Evolutionary conservation across 92 coral and sea anemone genomes (phyloP).

Genomic region (Micromussa lordhowensis): DNA sequence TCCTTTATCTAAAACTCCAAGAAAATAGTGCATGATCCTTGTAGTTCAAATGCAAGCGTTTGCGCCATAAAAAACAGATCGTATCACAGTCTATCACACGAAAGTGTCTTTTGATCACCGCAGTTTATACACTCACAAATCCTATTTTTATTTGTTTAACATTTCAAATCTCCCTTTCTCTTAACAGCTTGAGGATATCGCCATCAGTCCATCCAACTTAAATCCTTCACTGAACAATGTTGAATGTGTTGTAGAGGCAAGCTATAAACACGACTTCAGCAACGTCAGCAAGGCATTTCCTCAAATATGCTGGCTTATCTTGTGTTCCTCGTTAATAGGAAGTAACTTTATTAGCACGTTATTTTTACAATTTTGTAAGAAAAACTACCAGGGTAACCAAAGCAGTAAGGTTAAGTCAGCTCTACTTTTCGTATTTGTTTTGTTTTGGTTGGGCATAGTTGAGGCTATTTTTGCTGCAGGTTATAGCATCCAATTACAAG

Average conservation of each 20-base stretch:
- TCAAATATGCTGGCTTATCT: constrained; percentile 21
- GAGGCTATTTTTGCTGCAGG: not conserved
- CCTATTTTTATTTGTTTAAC: not conserved
- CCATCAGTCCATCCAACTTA: not conserved
- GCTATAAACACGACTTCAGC: not conserved
- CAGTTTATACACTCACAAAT: too few relatives aligned
- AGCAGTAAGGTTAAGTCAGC: not conserved
- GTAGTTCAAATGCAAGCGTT: too few relatives aligned
- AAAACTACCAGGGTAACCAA: not conserved
- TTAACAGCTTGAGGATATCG: constrained; percentile 58
- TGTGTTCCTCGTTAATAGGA: not conserved
- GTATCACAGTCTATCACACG: too few relatives aligned
- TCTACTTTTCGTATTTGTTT: not conserved
- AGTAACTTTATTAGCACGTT: not conserved
- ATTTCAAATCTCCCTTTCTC: not conserved
- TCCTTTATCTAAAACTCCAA: not conserved
- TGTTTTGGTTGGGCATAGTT: not conserved
- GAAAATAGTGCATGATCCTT: too few relatives aligned
- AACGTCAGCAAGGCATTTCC: constrained; percentile 5
- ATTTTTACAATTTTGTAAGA: not conserved
- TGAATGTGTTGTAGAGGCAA: constrained; percentile 44
- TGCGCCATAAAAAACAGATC: too few relatives aligned
- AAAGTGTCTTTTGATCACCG: too few relatives aligned
- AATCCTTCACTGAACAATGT: constrained; percentile 49
- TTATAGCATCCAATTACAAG: not conserved